Evolutionary conservation across 2,888 invertebrate genomes (phyloP).

Genomic region (Lathronympha strigana): DNA sequence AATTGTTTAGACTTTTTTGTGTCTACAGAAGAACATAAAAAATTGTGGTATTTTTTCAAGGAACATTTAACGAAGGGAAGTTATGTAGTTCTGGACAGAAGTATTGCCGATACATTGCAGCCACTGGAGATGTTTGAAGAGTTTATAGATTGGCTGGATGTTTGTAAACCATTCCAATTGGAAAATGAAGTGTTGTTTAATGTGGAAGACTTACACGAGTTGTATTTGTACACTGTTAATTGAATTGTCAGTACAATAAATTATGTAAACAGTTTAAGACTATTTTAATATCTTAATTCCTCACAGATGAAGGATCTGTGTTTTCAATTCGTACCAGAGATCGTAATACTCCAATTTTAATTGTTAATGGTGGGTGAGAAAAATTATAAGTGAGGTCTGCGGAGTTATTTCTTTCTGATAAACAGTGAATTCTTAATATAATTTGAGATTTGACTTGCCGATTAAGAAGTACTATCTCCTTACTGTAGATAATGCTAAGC

Average conservation of each 20-base stretch:
- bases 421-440: no score
- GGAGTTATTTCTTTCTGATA: no score
- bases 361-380: no score
- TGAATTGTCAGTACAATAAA: constrained; percentile 51
- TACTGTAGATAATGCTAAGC: no score
- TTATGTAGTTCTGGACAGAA: constrained; percentile 83
- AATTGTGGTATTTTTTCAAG: constrained; percentile 85
- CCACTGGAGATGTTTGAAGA: constrained; percentile 76
- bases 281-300: no score
- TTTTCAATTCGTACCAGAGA: no score
- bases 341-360: no score
- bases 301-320: no score
- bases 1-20: constrained; percentile 89
- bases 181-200: constrained; percentile 77
- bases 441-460: no score
- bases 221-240: constrained; percentile 76
- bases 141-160: constrained; percentile 77
- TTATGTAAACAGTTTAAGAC: not conserved
- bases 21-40: constrained; percentile 81
- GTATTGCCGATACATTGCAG: constrained; percentile 80
- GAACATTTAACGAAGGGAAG: constrained; percentile 81
- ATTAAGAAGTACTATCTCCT: no score
- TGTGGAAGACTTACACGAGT: constrained; percentile 68
- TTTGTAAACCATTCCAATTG: constrained; percentile 70
- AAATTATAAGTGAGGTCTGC: no score